A percentile compares a stretch with the other conserved stretches of the same genome.
These are phyloP conservation scores for Altica lythri DNA, from an alignment of 2,888 invertebrate genomes.

Conservation along the genomic window DNA sequence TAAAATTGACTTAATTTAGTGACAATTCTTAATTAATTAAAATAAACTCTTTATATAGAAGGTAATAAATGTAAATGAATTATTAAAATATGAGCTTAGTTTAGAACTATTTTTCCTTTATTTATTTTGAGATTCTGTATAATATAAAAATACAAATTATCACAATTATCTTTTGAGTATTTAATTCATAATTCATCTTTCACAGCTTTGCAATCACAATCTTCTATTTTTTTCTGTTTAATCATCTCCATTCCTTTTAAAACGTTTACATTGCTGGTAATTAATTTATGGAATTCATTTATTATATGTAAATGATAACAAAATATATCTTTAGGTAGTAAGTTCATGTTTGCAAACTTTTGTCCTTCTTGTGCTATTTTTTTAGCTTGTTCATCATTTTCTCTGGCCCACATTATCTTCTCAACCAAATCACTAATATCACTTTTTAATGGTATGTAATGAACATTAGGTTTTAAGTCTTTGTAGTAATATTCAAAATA, in stretches of 20 bases:
- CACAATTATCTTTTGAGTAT: conserved; percentile 1
- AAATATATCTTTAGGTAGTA: conserved; percentile 82
- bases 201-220: conserved; percentile 51
- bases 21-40: too few species aligned
- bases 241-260: conserved; percentile 69
- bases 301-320: conserved; percentile 84
- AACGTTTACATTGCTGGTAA: conserved; percentile 62
- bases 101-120: conserved; percentile 1
- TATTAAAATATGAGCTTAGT: too few species aligned
- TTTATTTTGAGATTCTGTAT: neutral
- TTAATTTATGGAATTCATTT: conserved; percentile 75
- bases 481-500: conserved; percentile 95
- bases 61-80: too few species aligned
- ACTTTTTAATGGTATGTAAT: conserved; percentile 81
- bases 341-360: conserved; percentile 73
- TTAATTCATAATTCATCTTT: conserved; percentile 57
- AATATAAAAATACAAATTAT: neutral
- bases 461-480: conserved; percentile 72
- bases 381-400: conserved; percentile 70
- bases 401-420: conserved; percentile 76
- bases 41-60: too few species aligned
- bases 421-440: conserved; percentile 82
- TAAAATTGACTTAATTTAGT: too few species aligned
- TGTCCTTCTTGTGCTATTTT: conserved; percentile 70
- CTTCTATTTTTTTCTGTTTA: conserved; percentile 56